Conservation (phyloP, 1,140 invertebrate genomes). For the Tyrophagus putrescentiae region DNA sequence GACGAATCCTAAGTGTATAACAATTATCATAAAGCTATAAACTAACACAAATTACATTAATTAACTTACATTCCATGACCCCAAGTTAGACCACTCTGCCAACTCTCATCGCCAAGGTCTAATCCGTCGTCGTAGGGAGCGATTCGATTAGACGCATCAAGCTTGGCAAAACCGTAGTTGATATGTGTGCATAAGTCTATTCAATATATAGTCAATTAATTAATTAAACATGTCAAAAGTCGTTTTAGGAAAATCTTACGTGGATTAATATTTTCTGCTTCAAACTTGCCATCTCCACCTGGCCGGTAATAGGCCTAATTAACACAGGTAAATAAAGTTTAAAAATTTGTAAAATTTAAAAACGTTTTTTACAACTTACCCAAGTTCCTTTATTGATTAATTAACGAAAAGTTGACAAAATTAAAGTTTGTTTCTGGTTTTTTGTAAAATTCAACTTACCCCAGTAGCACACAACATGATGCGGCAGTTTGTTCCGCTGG, state of each 20-base stretch:
- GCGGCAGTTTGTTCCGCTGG: too few species aligned
- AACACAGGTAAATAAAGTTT: too few species aligned
- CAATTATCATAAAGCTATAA: background rate
- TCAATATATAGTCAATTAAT: too few species aligned
- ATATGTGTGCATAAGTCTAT: conserved; percentile 88
- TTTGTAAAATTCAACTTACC: background rate
- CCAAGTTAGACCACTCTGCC: background rate
- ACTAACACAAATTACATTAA: background rate
- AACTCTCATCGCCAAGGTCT: background rate
- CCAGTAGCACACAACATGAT: too few species aligned
- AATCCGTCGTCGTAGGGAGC: background rate
- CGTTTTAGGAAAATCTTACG: too few species aligned
- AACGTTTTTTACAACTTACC: too few species aligned
- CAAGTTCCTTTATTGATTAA: too few species aligned
- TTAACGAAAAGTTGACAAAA: background rate
- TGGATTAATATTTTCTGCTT: conserved; percentile 8
- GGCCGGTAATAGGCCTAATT: conserved; percentile 12
- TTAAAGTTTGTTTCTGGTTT: background rate
- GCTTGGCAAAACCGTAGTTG: conserved; percentile 78
- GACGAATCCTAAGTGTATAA: background rate
- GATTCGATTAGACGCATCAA: conserved; percentile 41
- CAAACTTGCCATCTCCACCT: background rate
- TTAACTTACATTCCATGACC: background rate
- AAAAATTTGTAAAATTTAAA: too few species aligned
- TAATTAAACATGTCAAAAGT: too few species aligned